Evolutionary conservation across 2,113 vertebrate genomes (phyloP), one percentile per base, ranked within the genome.

Genomic region (Sialia sialis): DNA sequence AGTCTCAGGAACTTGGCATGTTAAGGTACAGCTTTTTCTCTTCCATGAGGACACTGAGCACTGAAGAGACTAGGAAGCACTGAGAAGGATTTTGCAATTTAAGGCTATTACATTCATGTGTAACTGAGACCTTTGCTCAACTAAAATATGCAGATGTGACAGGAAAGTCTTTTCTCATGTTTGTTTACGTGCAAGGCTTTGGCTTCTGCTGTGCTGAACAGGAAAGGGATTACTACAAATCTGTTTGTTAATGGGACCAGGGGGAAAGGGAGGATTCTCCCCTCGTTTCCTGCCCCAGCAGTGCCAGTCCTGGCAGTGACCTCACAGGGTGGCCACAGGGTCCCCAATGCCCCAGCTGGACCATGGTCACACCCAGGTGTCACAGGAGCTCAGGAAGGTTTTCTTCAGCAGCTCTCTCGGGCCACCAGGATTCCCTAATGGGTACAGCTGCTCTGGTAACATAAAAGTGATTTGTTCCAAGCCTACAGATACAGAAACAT

Each of bases 401-500:
- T 39, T 26, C 46, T 77, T 56, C 3, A 27, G 77, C 58, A 54
- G 82, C 70, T 62, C 41, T 54, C 67, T 80, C 52, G 46, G 64
- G 44, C 73, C 72, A 11, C 58, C 60, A 43, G 75, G 69, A 8
- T 51, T 76, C 60, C 59, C 25, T 55, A 22, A 51, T 13, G 84
- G 59, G n/a, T 80, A 55, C 89, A 77, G 81, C 93, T 83, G 81
- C 84, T 89, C 80, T 22, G 34, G 48, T 89, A 89, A 78, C 80
- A 72, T 56, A 48, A 60, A 80, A 91, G 74, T 75, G 89, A 91
- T 70, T 81, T 87, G 72, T 87, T 93, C 85, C 26, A 38, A 81
- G 79, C 59, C 69, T 56, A 64, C 60, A 68, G 87, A 74, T 43
- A 79, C 41, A 89, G 77, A 94, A 95, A 91, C 84, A 75, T 75